phyloP scores from a whole-genome alignment of 2,113 vertebrate genomes.

The Calidris pygmaea region DNA sequence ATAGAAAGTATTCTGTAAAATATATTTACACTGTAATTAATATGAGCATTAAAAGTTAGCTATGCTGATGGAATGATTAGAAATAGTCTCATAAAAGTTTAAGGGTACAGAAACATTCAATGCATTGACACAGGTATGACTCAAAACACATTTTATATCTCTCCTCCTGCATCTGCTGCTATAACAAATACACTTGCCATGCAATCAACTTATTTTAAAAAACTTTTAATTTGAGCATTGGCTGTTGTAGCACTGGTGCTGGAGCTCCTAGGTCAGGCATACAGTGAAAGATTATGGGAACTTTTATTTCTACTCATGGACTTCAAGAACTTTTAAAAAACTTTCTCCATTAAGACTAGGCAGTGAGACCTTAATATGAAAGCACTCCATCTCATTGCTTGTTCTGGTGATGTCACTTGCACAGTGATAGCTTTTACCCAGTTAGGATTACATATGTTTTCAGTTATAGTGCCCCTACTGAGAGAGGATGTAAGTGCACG shows the following conservation, averaged over 20 bases:
- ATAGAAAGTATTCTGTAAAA: neutral
- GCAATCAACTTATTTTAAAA: neutral
- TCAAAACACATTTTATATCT: neutral
- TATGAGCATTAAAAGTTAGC: neutral
- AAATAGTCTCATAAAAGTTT: conserved; percentile 33
- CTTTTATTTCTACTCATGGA: neutral
- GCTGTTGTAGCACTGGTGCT: neutral
- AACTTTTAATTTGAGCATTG: neutral
- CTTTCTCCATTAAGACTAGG: neutral
- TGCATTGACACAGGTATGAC: neutral
- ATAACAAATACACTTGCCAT: neutral
- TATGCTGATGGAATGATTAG: neutral
- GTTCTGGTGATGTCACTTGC: neutral
- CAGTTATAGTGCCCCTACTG: neutral
- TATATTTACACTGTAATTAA: neutral
- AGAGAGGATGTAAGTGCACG: neutral
- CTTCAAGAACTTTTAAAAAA: neutral
- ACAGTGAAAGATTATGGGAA: neutral
- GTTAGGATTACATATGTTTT: neutral
- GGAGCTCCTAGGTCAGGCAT: neutral
- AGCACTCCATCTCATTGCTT: neutral
- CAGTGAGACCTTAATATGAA: neutral
- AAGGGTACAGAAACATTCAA: neutral
- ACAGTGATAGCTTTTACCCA: neutral
- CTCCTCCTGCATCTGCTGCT: neutral